Percentiles rank a stretch among this genome's conserved stretches.
phyloP scores from a whole-genome alignment of 1,140 invertebrate genomes.

The Vollenhovia emeryi region DNA sequence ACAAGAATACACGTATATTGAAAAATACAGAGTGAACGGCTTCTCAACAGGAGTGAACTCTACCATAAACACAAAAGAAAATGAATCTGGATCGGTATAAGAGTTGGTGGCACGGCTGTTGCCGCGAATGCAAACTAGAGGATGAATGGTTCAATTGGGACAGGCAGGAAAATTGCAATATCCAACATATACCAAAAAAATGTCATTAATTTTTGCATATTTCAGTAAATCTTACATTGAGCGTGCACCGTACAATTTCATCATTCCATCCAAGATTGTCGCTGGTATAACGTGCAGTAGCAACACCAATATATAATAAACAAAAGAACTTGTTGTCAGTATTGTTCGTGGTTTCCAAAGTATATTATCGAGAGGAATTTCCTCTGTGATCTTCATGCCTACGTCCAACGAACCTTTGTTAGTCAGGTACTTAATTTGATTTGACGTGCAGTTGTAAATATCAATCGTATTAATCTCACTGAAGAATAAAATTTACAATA shows the following conservation, averaged over 20 bases:
- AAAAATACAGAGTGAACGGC: too few relatives aligned
- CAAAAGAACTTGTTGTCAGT: constrained; percentile 83
- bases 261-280: constrained; percentile 88
- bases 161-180: too few relatives aligned
- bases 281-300: constrained; percentile 90
- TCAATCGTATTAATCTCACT: constrained; percentile 83
- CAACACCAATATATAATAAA: constrained; percentile 87
- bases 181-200: too few relatives aligned
- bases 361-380: constrained; percentile 88
- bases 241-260: constrained; percentile 88
- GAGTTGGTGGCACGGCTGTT: too few relatives aligned
- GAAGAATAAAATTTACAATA: background rate
- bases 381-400: constrained; percentile 86
- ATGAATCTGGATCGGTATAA: too few relatives aligned
- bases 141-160: too few relatives aligned
- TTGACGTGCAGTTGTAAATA: constrained; percentile 90
- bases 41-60: too few relatives aligned
- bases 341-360: constrained; percentile 89
- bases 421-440: constrained; percentile 88
- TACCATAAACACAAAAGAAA: too few relatives aligned
- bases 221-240: constrained; percentile 88
- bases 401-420: too few relatives aligned
- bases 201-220: background rate
- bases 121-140: too few relatives aligned
- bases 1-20: too few relatives aligned